A percentile compares a stretch with the other conserved stretches of the same genome.
Conservation (phyloP, 2,113 vertebrate genomes). For the Bos indicus region DNA sequence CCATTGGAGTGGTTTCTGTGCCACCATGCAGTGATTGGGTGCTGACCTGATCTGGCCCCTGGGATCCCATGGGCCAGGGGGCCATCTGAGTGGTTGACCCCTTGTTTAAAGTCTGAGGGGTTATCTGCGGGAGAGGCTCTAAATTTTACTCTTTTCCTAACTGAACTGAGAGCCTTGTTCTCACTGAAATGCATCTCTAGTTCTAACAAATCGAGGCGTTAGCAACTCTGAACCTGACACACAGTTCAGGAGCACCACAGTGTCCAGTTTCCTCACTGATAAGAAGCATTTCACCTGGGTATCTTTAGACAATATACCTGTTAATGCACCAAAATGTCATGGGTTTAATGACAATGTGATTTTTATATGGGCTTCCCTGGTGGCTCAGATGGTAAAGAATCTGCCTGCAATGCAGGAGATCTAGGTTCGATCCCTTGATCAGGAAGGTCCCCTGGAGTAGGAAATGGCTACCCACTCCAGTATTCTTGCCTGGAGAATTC, state of each 20-base stretch:
- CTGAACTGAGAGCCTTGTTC: not conserved
- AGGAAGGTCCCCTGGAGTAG: not conserved
- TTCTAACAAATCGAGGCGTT: not conserved
- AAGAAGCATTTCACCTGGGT: not conserved
- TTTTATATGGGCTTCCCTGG: fast-evolving
- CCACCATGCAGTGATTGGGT: fast-evolving
- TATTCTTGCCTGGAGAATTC: not conserved
- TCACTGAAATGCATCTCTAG: not conserved
- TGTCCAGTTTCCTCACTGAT: fast-evolving
- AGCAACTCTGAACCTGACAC: not conserved
- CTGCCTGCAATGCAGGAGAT: not conserved
- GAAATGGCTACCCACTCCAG: not conserved
- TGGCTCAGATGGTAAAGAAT: not conserved
- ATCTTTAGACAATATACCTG: not conserved
- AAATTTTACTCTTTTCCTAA: not conserved
- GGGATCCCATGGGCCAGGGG: not conserved
- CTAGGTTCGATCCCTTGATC: not conserved
- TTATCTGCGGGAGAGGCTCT: not conserved
- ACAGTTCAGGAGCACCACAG: fast-evolving
- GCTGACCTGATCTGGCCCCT: fast-evolving
- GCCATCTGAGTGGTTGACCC: not conserved
- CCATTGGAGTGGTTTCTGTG: fast-evolving
- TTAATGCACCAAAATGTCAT: not conserved
- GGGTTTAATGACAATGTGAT: not conserved
- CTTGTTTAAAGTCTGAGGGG: not conserved